A percentile compares a stretch with the other conserved stretches of the same genome.
Evolutionary conservation across 2,888 invertebrate genomes (phyloP).

Genomic region (Hirtodrosophila alboralis): DNA sequence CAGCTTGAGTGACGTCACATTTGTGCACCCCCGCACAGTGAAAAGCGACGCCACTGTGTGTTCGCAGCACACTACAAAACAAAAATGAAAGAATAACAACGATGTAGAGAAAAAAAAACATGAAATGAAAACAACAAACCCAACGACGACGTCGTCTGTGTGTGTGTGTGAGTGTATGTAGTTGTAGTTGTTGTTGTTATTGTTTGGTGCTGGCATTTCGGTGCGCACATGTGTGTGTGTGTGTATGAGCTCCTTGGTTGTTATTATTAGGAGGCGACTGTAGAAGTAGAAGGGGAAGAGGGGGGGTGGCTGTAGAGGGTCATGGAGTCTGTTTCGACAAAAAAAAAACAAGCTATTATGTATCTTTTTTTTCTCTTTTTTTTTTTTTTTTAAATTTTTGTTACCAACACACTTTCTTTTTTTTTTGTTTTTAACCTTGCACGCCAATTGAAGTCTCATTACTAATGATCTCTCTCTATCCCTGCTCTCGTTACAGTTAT

Average conservation of each 20-base stretch:
- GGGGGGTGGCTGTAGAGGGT: too few species aligned
- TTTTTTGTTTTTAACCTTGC: constrained; percentile 14
- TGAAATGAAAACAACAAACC: constrained; percentile 61
- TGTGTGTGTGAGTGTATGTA: too few species aligned
- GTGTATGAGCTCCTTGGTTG: constrained; percentile 51
- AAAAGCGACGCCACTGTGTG: constrained; percentile 48
- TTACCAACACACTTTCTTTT: constrained; percentile 43
- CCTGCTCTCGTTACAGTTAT: constrained; percentile 73
- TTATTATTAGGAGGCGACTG: constrained; percentile 48
- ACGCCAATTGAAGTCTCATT: constrained; percentile 32
- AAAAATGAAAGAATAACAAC: constrained; percentile 62
- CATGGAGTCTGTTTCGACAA: constrained; percentile 26
- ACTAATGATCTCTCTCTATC: constrained; percentile 26
- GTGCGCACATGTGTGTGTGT: constrained; percentile 20
- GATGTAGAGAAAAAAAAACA: constrained; percentile 56
- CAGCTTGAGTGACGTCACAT: constrained; percentile 22
- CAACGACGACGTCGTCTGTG: constrained; percentile 36
- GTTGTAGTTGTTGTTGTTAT: constrained; percentile 44
- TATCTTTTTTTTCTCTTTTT: constrained; percentile 13
- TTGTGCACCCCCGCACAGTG: constrained; percentile 23
- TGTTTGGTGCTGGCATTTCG: constrained; percentile 46
- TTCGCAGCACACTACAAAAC: constrained; percentile 46
- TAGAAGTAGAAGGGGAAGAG: constrained; percentile 9
- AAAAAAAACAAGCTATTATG: constrained; percentile 36
- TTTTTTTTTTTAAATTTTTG: constrained; percentile 25